A percentile compares a stretch with the other conserved stretches of the same genome.
These are phyloP conservation scores for Spatulosminthurus flaviceps DNA, from an alignment of 2,888 invertebrate genomes.

Conservation along the genomic window DNA sequence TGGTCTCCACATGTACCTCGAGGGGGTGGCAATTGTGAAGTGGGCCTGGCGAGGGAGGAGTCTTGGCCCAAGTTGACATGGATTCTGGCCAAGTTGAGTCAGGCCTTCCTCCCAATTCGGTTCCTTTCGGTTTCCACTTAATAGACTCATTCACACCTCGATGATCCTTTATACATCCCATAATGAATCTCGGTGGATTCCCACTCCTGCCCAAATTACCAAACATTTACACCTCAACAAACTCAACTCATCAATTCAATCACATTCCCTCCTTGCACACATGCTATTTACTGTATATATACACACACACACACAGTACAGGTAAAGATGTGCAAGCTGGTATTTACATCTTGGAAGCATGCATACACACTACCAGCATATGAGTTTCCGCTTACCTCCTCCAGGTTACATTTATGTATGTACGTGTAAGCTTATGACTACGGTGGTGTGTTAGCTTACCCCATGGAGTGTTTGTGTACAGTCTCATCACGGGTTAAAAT, in stretches of 20 bases:
- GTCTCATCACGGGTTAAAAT: constrained; percentile 2
- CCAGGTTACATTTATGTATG: no score
- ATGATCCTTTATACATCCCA: constrained; percentile 50
- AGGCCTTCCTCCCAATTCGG: constrained; percentile 33
- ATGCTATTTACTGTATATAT: not conserved
- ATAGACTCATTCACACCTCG: constrained; percentile 63
- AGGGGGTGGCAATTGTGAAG: constrained; percentile 5
- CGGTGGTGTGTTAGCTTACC: not conserved
- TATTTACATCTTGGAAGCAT: no score
- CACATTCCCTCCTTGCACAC: not conserved
- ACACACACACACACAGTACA: constrained; percentile 19
- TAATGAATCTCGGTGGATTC: constrained; percentile 44
- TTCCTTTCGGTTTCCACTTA: constrained; percentile 47
- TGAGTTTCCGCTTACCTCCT: no score
- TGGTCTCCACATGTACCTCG: constrained; percentile 11
- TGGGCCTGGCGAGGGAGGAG: constrained; percentile 26
- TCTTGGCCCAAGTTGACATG: constrained; percentile 23
- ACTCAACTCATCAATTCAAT: constrained; percentile 44
- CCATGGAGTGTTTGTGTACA: not conserved
- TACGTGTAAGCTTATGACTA: no score
- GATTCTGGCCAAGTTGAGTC: constrained; percentile 24
- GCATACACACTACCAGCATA: no score
- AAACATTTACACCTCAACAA: constrained; percentile 44
- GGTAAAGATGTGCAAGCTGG: not conserved
- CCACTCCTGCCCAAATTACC: constrained; percentile 45